These are phyloP conservation scores for Heterodera filipjevi DNA, from an alignment of 2,888 invertebrate species.

Conservation along the genomic window DNA sequence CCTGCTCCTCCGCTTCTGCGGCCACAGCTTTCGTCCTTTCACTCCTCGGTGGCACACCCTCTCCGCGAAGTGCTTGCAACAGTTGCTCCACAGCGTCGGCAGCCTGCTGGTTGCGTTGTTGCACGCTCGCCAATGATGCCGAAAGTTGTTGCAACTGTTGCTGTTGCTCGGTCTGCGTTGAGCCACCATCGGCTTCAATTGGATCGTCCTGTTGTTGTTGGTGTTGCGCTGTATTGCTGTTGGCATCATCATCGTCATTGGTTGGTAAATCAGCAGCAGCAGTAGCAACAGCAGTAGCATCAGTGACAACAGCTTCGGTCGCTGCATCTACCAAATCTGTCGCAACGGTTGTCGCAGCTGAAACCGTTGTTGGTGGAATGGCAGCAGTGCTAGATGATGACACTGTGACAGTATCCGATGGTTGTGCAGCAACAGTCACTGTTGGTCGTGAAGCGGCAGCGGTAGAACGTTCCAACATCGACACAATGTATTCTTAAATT, in stretches of 20 bases:
- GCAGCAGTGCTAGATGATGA: neutral
- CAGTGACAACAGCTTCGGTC: neutral
- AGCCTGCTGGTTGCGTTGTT: neutral
- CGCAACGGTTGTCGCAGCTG: slow-evolving; percentile 10
- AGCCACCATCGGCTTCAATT: neutral
- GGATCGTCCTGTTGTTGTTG: neutral
- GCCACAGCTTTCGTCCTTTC: neutral
- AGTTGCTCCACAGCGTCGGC: neutral
- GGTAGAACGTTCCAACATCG: neutral
- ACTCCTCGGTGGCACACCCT: neutral
- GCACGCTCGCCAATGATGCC: neutral
- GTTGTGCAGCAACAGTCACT: neutral
- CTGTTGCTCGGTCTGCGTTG: neutral
- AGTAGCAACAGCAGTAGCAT: neutral
- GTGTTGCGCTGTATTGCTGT: neutral
- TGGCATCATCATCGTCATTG: no score
- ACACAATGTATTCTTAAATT: neutral
- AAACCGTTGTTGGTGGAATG: neutral
- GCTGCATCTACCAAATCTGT: slow-evolving; percentile 20
- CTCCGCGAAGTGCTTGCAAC: neutral
- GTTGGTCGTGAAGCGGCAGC: neutral
- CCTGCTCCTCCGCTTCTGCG: neutral
- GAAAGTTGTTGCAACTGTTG: no score
- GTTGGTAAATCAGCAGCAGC: no score
- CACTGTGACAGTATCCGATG: neutral